phyloP scores from a whole-genome alignment of 2,888 invertebrate species.

The Encarsia formosa region DNA sequence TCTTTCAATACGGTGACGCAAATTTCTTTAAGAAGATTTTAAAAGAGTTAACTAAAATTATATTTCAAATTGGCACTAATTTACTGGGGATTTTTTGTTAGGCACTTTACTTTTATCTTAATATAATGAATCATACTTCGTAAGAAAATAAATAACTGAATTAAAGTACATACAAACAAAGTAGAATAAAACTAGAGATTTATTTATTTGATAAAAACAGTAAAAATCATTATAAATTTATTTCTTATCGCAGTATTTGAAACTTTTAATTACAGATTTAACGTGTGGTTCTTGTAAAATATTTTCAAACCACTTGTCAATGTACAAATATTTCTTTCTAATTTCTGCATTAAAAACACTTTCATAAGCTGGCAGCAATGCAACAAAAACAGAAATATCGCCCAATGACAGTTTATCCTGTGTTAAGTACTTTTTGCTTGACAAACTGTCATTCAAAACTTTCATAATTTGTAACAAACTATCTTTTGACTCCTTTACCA shows the following conservation, averaged over 20 bases:
- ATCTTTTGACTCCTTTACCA: slow-evolving; percentile 34
- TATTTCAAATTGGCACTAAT: too few relatives aligned
- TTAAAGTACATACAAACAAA: slow-evolving; percentile 12
- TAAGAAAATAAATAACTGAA: too few relatives aligned
- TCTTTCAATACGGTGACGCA: too few relatives aligned
- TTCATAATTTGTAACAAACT: slow-evolving; percentile 38
- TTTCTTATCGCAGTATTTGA: slow-evolving; percentile 24
- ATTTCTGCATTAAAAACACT: slow-evolving; percentile 36
- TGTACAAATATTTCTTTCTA: slow-evolving; percentile 40
- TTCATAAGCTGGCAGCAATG: slow-evolving; percentile 46
- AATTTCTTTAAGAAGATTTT: too few relatives aligned
- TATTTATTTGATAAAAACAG: slow-evolving; percentile 24
- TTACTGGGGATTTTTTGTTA: too few relatives aligned
- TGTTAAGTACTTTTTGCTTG: slow-evolving; percentile 48
- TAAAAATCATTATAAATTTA: slow-evolving; percentile 5
- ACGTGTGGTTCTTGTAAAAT: slow-evolving; percentile 47
- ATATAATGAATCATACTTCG: too few relatives aligned
- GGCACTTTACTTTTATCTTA: too few relatives aligned
- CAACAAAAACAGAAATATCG: slow-evolving; percentile 47
- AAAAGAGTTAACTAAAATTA: too few relatives aligned
- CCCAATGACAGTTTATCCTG: slow-evolving; percentile 50
- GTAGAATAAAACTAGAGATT: slow-evolving; percentile 1
- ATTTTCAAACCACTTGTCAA: slow-evolving; percentile 51
- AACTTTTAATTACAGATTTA: slow-evolving; percentile 35
- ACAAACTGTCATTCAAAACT: slow-evolving; percentile 41